Evolutionary conservation across 53 echinoderm and acorn worm genomes (phyloP), one percentile per base, ranked within the genome.

Genomic region (Crossaster papposus): DNA sequence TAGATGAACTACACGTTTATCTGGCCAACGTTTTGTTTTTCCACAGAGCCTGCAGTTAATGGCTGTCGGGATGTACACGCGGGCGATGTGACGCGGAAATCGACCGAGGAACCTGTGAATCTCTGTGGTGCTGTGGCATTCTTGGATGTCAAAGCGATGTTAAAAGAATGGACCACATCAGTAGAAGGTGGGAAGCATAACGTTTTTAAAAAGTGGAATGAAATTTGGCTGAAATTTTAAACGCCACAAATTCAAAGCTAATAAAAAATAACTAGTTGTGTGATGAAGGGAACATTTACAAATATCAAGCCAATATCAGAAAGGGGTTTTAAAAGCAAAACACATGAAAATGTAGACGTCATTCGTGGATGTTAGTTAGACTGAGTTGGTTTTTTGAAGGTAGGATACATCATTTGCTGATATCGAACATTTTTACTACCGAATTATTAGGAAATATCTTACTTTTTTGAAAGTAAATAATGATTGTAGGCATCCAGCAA

Each of bases 41-140:
- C 0, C 13, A 35, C n/a, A 81, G 83, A 17, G 2, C 65, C 86
- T 58, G 72, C 53, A 14, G 30, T 3, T 44, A 37, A 64, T n/a
- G 77, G 80, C 14, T 8, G 54, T 73, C 29, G 28, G 4, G 88
- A 82, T 23, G 76, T 34, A 32, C 14, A 30, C 36, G 37, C 26
- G 18, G 72, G 82, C 23, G 65, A 44, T 44, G 73, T 4, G 37
- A 51, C 3, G 32, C 44, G 75, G 70, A 86, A 36, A 26, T 52
- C 88, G 51, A 51, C 53, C 24, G 58, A 35, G 58, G 70, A 89
- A 53, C 50, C 72, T 28, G 96, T 93, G 0, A 96, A 92, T 93
- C 92, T 98, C 0, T 92, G 92, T 77, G 98, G 98, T 50, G 95
- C 95, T 32, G 94, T 96, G 51, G 63, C 86, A 37, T 71, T 98